Evolutionary conservation across 1,140 invertebrate species (phyloP).

Genomic region (Helicoverpa armigera): DNA sequence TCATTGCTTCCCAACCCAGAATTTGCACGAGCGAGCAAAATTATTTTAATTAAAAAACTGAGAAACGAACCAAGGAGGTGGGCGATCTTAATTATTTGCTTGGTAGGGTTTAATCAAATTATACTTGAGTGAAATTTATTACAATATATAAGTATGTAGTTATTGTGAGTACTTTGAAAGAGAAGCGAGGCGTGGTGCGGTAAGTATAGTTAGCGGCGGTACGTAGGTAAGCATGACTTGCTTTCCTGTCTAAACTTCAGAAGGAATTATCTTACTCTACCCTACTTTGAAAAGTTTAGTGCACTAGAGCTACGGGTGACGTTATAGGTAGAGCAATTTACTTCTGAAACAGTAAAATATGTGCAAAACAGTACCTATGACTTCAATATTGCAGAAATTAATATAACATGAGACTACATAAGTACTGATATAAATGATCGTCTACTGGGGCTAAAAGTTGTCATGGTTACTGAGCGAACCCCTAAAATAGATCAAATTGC

Average conservation of each 20-base stretch:
- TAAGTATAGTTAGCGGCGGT: slow-evolving; percentile 3
- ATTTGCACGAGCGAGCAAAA: slow-evolving; percentile 50
- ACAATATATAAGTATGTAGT: slow-evolving; percentile 52
- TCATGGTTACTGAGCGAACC: slow-evolving; percentile 8
- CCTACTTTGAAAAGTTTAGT: slow-evolving; percentile 33
- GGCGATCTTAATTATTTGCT: slow-evolving; percentile 49
- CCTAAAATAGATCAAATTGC: slow-evolving; percentile 16
- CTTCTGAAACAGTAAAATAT: background rate
- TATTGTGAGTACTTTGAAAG: slow-evolving; percentile 26
- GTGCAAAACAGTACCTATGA: background rate
- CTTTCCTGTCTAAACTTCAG: slow-evolving; percentile 22
- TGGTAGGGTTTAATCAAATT: slow-evolving; percentile 49
- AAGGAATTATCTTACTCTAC: slow-evolving; percentile 35
- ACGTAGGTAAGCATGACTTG: slow-evolving; percentile 36
- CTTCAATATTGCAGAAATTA: background rate
- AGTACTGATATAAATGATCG: slow-evolving; percentile 1
- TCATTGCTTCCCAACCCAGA: slow-evolving; percentile 47
- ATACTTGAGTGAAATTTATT: slow-evolving; percentile 43
- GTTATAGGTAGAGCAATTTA: background rate
- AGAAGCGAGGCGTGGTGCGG: background rate
- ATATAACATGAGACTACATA: too few relatives aligned
- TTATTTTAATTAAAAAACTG: slow-evolving; percentile 61
- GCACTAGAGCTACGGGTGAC: background rate
- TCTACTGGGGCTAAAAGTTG: background rate
- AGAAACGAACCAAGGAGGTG: slow-evolving; percentile 31